Percentiles rank a stretch among this genome's conserved stretches.
Conservation (phyloP, 2,888 invertebrate species). For the Lasioglossum zephyrum region DNA sequence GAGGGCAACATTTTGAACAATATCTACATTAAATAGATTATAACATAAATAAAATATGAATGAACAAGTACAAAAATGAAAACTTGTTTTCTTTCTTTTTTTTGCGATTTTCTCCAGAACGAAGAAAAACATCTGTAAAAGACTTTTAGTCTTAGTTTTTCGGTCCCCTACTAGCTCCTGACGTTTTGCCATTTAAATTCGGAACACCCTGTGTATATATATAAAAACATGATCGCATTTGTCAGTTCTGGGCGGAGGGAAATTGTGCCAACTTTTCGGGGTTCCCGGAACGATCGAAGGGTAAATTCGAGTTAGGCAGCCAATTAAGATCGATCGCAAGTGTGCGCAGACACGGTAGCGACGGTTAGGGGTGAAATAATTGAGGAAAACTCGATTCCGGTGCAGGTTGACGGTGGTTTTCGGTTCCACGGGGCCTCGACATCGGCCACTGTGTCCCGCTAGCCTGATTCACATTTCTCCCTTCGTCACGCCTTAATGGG, state of each 20-base stretch:
- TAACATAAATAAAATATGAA: no score
- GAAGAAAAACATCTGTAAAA: no score
- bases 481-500: not conserved
- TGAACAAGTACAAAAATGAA: no score
- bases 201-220: no score
- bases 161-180: no score
- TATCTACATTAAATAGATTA: no score
- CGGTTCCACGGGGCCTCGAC: not conserved
- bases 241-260: not conserved
- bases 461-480: constrained; percentile 19
- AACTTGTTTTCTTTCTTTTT: no score
- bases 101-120: no score
- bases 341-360: constrained; percentile 32
- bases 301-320: constrained; percentile 57
- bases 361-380: constrained; percentile 38
- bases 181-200: no score
- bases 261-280: not conserved
- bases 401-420: constrained; percentile 8
- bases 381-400: constrained; percentile 53
- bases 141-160: no score
- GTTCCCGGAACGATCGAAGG: constrained; percentile 48
- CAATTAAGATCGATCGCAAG: constrained; percentile 74
- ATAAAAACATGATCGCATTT: not conserved
- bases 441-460: constrained; percentile 3
- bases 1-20: no score